phyloP scores from a whole-genome alignment of 2,888 invertebrate species.

The Epirrhoe tristata region DNA sequence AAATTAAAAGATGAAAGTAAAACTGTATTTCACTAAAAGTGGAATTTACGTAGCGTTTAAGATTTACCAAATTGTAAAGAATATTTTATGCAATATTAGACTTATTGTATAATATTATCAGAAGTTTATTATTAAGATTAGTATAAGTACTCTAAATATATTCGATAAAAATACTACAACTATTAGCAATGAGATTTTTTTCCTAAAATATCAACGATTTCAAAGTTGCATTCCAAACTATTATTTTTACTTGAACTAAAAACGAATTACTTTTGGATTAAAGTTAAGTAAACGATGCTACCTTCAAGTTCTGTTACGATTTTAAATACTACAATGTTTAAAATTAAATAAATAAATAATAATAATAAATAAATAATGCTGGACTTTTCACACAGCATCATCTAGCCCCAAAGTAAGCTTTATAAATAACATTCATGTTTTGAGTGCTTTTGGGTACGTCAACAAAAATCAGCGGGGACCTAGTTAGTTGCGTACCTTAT shows the following conservation, averaged over 20 bases:
- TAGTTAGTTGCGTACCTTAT: no score
- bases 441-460: no score
- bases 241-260: background rate
- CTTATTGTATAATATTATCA: constrained; percentile 3
- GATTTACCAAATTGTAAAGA: constrained; percentile 20
- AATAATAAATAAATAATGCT: no score
- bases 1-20: background rate
- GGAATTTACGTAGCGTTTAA: constrained; percentile 12
- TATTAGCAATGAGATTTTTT: background rate
- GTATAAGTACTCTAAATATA: background rate
- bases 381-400: no score
- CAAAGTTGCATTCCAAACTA: constrained; percentile 1
- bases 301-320: no score
- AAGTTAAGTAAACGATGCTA: background rate
- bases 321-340: no score
- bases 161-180: background rate
- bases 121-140: background rate
- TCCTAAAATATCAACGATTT: background rate
- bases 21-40: constrained; percentile 35
- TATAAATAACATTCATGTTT: no score
- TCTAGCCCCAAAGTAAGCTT: no score
- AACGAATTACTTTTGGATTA: no score
- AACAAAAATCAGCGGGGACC: no score
- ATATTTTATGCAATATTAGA: constrained; percentile 38
- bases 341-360: no score